phyloP scores from a whole-genome alignment of 2,113 vertebrate genomes.

The Epinephelus fuscoguttatus region DNA sequence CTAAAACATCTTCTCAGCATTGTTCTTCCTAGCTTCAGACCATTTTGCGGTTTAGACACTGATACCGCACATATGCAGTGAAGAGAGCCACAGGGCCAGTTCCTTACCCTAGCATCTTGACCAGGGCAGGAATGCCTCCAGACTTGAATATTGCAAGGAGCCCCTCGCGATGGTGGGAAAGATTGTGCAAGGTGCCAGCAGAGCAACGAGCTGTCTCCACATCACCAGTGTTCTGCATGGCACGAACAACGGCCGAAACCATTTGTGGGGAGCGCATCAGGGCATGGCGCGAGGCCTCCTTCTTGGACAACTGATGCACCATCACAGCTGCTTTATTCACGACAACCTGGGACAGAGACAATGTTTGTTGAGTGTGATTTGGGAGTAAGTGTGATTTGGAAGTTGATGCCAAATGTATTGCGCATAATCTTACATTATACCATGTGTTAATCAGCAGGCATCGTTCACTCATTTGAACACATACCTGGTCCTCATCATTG shows the following conservation, averaged over 20 bases:
- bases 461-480: not conserved
- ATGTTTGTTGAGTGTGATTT: not conserved
- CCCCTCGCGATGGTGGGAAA: conserved; percentile 97
- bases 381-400: too few relatives aligned
- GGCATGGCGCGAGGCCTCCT: conserved; percentile 97
- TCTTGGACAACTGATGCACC: conserved; percentile 99
- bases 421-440: too few relatives aligned
- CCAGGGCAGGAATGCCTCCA: conserved; percentile 96
- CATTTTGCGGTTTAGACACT: too few relatives aligned
- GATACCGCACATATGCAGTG: not conserved
- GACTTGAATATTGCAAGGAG: conserved; percentile 98
- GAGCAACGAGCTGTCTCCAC: conserved; percentile 98
- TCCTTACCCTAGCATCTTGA: conserved; percentile 98
- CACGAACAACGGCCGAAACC: conserved; percentile 98
- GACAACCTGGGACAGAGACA: conserved; percentile 88
- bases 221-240: conserved; percentile 98
- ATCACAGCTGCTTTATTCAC: conserved; percentile 99
- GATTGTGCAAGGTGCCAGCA: conserved; percentile 96
- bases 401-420: too few relatives aligned
- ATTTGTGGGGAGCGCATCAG: conserved; percentile 99
- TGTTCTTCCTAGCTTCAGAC: not conserved
- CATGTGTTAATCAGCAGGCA: too few relatives aligned
- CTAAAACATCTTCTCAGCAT: not conserved
- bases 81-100: not conserved
- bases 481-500: conserved; percentile 98